Evolutionary conservation across 2,888 invertebrate species (phyloP), one percentile per base, ranked within the genome.

Genomic region (Mylabris sibirica): DNA sequence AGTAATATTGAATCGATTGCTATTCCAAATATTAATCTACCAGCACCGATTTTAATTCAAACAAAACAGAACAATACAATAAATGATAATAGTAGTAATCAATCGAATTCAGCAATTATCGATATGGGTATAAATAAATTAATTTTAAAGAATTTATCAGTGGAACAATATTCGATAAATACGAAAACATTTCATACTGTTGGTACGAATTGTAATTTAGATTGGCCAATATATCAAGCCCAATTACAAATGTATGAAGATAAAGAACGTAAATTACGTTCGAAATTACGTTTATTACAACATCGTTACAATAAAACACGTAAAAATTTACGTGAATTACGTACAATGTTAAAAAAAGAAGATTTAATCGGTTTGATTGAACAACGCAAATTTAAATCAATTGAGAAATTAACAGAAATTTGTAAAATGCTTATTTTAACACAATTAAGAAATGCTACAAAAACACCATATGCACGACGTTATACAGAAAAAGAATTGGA

Each of bases 201-300:
- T 44, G 17, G 44, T 38, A 61, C 61, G 22, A 14, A 6, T 30
- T 60, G 60, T 60, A 38, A 60, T 60, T 14, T 44, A 30, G 3
- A 2, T n/a, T 60, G n/a, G 30, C 34, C 34, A 34, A 44, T 3
- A 8, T 6, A n/a, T 17, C n/a, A 44, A 44, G 8, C 1, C 3
- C 9, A 49, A 20, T 49, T 20, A 4, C 5, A 11, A 22, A 9
- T 6, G 2, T 49, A 20, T 9, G 20, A 17, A 44, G 12, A 44
- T n/a, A 44, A 6, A 0, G 6, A 44, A 44, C 11, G 12, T 4
- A 17, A n/a, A n/a, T 17, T 44, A 44, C 44, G 44, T 17, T 5
- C 20, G 20, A 49, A 49, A 22, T 4, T 49, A 22, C 49, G 49
- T 49, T 20, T 20, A 0, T 1, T 49, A 11, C 20, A 49, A 22